Evolutionary conservation across 1,140 invertebrate species (phyloP).

Genomic region (Pomacea maculata): DNA sequence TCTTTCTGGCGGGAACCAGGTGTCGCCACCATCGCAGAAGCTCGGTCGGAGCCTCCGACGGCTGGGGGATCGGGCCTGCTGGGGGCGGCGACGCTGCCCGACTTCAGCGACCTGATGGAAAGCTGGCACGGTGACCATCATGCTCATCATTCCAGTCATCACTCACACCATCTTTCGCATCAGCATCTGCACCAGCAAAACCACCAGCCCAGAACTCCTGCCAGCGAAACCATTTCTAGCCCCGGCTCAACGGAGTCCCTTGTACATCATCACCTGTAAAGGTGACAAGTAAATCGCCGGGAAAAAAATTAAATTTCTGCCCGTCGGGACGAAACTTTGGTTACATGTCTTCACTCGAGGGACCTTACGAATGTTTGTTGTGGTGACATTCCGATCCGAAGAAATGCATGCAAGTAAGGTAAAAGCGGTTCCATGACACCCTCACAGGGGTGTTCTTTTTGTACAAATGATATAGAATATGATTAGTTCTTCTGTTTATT

Average conservation of each 20-base stretch:
- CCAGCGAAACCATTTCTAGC: not conserved
- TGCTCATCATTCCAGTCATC: not conserved
- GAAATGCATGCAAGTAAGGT: too few relatives aligned
- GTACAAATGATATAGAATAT: too few relatives aligned
- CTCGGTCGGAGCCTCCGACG: constrained; percentile 10
- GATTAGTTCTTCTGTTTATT: too few relatives aligned
- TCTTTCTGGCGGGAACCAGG: constrained; percentile 55
- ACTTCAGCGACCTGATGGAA: constrained; percentile 58
- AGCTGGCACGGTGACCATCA: constrained; percentile 47
- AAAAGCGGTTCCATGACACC: too few relatives aligned
- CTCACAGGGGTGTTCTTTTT: too few relatives aligned
- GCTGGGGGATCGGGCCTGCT: constrained; percentile 22
- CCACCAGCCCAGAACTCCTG: not conserved
- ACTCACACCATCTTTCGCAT: not conserved
- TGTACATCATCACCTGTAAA: too few relatives aligned
- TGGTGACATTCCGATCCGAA: too few relatives aligned
- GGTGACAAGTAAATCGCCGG: too few relatives aligned
- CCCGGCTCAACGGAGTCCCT: not conserved
- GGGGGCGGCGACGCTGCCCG: constrained; percentile 45
- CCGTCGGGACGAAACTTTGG: too few relatives aligned
- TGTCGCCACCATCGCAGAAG: not conserved
- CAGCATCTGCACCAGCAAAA: not conserved
- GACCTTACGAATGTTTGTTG: too few relatives aligned
- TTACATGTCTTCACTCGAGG: too few relatives aligned
- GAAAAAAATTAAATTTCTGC: too few relatives aligned